Percentiles rank a stretch among this genome's conserved stretches.
Conservation (phyloP, 2,797 vertebrate species). For the Hippopotamyrus pictus region DNA sequence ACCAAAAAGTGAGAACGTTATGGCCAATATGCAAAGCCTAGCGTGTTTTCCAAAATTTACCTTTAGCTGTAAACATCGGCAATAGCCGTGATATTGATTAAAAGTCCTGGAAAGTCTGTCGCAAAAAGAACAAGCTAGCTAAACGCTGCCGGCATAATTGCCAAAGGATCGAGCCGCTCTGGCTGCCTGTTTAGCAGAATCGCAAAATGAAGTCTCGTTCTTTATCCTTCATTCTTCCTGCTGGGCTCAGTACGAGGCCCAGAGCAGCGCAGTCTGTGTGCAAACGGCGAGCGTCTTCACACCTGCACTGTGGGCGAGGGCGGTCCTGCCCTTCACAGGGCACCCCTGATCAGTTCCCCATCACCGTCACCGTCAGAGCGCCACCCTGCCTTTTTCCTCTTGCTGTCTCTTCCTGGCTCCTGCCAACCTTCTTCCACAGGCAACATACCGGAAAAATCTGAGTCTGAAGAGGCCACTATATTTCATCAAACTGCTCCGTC, state of each 20-base stretch:
- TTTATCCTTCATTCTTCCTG: slow-evolving; percentile 5
- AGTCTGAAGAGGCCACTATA: background rate
- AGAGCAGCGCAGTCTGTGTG: background rate
- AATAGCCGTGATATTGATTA: background rate
- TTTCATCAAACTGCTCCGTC: background rate
- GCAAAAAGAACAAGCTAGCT: background rate
- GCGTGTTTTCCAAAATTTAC: background rate
- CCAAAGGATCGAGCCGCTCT: background rate
- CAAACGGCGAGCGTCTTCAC: slow-evolving; percentile 3
- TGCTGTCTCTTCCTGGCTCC: background rate
- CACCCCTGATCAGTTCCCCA: background rate
- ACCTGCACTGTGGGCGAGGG: background rate
- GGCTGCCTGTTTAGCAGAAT: background rate
- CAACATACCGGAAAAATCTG: background rate
- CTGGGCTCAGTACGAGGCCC: slow-evolving; percentile 11
- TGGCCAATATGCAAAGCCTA: background rate
- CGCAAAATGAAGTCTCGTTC: background rate
- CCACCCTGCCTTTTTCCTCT: background rate
- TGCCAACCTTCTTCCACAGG: background rate
- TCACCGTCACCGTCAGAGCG: background rate
- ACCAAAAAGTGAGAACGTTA: background rate
- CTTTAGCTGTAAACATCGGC: background rate
- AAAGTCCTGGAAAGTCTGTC: background rate
- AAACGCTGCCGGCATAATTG: background rate
- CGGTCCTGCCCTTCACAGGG: background rate